Evolutionary conservation across 2,797 vertebrate genomes (phyloP).

Genomic region (Chloroceryle inda): DNA sequence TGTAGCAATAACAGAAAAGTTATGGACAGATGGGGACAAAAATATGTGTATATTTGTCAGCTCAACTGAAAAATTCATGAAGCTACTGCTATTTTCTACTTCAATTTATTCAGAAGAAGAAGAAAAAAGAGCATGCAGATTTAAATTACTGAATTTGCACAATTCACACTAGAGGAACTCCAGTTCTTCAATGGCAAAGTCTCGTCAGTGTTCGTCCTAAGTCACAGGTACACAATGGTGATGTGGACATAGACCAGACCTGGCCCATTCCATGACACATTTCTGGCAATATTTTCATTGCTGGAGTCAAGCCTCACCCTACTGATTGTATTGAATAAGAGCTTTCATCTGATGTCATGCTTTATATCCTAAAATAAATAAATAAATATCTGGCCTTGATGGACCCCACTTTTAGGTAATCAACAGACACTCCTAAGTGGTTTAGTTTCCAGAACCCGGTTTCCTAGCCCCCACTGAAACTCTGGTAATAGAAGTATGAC

Average conservation of each 20-base stretch:
- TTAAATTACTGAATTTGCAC: not conserved
- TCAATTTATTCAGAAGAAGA: not conserved
- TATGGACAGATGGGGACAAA: not conserved
- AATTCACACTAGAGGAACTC: not conserved
- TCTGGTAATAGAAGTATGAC: slow-evolving; percentile 2
- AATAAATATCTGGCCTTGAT: not conserved
- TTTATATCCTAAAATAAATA: not conserved
- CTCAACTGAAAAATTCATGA: not conserved
- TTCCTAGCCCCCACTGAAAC: not conserved
- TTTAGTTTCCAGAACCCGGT: not conserved
- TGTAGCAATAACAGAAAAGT: not conserved
- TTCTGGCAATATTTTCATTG: not conserved
- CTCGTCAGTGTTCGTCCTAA: not conserved
- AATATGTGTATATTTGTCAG: not conserved
- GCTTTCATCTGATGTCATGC: not conserved
- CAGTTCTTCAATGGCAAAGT: not conserved
- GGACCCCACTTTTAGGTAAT: not conserved
- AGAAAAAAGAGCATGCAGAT: not conserved
- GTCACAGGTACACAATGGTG: not conserved
- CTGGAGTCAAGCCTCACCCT: not conserved
- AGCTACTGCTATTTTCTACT: not conserved
- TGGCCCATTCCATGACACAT: fast-evolving
- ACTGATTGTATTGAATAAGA: not conserved
- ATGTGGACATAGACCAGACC: not conserved
- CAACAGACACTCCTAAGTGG: not conserved